Evolutionary conservation across 2,888 invertebrate genomes (phyloP), one percentile per base, ranked within the genome.

Genomic region (Stenotaenia linearis): DNA sequence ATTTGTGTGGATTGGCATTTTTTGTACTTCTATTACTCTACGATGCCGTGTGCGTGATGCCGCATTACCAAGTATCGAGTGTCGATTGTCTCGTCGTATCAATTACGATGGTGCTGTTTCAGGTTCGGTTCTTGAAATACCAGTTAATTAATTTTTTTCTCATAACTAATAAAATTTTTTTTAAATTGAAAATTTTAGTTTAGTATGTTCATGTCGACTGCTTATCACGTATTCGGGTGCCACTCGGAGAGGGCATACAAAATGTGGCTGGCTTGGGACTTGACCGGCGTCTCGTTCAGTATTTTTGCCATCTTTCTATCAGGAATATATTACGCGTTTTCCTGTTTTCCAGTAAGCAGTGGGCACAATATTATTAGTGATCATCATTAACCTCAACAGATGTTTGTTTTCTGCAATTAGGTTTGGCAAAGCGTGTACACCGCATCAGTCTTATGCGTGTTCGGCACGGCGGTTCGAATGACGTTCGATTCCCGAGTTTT

Each of bases 241-340:
- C 91, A 94, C 82, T 97, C 96, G 9, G 94, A 94, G 86, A 89
- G 91, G 83, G 93, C 94, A 83, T 95, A 93, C 87, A 90, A 92
- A 85, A 90, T 92, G 82, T 97, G 96, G 88, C 89, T 98, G 61
- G 92, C 94, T 83, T 93, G 93, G 85, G 98, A 98, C 86, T 90
- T 98, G 80, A 92, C 97, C 84, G 98, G 98, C 21, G 97, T 98
- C 81, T 95, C 96, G 15, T 88, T 97, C 78, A 96, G 96, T 40
- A 88, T 98, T 82, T 90, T 97, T 78, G 97, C 96, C 79, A 96
- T 97, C 85, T 98, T 97, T 87, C 92, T 96, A 82, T 96, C 96
- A 30, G 97, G 97, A 79, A 94, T 98, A 82, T 97, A 98, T 87
- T 97, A 96, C 86, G 97, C 97, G 12, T 98, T 97, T 87, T 97